A percentile compares a stretch with the other conserved stretches of the same genome.
phyloP scores from a whole-genome alignment of 2,797 vertebrate genomes.

The Pseudochirops cupreus region DNA sequence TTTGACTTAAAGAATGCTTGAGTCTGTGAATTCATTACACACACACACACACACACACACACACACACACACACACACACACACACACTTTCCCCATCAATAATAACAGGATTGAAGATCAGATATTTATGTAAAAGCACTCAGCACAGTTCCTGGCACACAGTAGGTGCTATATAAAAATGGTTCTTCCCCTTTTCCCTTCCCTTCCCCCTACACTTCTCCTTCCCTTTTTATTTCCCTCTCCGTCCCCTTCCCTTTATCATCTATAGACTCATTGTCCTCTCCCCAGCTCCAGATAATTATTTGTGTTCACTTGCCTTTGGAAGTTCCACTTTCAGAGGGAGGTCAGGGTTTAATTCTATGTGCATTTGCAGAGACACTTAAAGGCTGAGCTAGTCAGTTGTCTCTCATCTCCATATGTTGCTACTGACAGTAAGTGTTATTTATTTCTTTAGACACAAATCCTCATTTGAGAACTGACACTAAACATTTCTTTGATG shows the following conservation, averaged over 20 bases:
- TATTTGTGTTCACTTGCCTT: not conserved
- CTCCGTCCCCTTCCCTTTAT: not conserved
- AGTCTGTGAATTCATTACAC: too few relatives aligned
- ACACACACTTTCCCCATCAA: too few relatives aligned
- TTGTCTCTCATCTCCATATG: not conserved
- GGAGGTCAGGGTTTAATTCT: not conserved
- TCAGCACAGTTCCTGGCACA: too few relatives aligned
- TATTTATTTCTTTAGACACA: not conserved
- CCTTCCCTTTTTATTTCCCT: not conserved
- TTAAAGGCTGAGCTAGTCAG: not conserved
- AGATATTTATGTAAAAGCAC: too few relatives aligned
- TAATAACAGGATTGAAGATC: too few relatives aligned
- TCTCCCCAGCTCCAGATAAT: not conserved
- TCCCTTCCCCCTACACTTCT: too few relatives aligned
- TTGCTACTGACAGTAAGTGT: not conserved
- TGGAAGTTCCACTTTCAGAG: not conserved
- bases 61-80: too few relatives aligned
- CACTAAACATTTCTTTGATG: not conserved
- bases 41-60: too few relatives aligned
- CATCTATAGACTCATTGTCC: not conserved
- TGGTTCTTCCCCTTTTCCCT: not conserved
- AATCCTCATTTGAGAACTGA: not conserved
- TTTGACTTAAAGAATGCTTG: too few relatives aligned
- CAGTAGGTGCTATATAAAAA: too few relatives aligned
- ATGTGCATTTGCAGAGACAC: not conserved